Conservation (phyloP, 2,113 vertebrate genomes). For the Crotalus tigris region DNA sequence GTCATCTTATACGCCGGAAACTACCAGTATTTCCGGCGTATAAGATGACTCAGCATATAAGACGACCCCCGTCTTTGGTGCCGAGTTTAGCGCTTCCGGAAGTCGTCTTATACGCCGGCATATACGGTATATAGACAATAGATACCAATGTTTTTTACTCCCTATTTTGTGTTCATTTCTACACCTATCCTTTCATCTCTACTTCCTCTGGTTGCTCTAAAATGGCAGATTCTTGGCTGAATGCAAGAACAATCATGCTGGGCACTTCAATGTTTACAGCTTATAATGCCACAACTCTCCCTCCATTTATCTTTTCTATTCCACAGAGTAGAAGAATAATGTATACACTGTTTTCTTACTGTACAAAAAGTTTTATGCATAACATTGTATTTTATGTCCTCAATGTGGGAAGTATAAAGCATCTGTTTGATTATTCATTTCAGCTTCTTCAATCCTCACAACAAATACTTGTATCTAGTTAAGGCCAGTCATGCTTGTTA, state of each 20-base stretch:
- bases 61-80: no score
- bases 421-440: not conserved
- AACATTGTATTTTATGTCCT: not conserved
- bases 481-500: not conserved
- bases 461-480: not conserved
- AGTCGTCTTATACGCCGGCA: no score
- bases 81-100: no score
- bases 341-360: not conserved
- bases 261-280: not conserved
- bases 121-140: not conserved
- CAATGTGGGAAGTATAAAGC: not conserved
- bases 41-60: no score
- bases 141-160: not conserved
- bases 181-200: not conserved
- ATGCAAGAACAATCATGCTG: not conserved
- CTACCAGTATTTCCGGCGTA: no score
- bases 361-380: not conserved
- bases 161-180: not conserved
- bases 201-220: not conserved
- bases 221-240: not conserved
- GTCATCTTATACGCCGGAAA: no score
- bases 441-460: not conserved
- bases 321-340: not conserved
- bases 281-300: not conserved
- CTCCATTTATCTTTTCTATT: not conserved